Evolutionary conservation across 1,140 invertebrate species (phyloP).

Genomic region (Eupristina koningsbergeri): DNA sequence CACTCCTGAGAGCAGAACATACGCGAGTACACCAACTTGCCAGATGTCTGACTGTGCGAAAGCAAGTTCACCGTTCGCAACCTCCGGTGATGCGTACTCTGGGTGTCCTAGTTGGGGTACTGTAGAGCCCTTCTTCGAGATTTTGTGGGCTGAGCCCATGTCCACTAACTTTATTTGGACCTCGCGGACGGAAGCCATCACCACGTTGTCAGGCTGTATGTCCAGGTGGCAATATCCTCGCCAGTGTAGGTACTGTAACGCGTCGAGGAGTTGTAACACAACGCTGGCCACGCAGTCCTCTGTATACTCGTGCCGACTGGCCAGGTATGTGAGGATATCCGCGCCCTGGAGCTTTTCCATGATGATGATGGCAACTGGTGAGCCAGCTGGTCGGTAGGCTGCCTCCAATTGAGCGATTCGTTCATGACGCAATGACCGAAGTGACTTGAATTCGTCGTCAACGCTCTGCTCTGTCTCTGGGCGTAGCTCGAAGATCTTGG

Average conservation of each 20-base stretch:
- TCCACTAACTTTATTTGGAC: constrained; percentile 94
- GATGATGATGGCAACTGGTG: constrained; percentile 81
- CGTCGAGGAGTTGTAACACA: constrained; percentile 88
- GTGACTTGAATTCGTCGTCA: constrained; percentile 84
- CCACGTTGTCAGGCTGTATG: constrained; percentile 96
- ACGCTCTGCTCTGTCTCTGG: constrained; percentile 76
- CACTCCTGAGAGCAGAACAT: constrained; percentile 93
- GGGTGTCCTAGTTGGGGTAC: constrained; percentile 79
- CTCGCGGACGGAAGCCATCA: constrained; percentile 90
- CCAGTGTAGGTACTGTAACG: constrained; percentile 93
- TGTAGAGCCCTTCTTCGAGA: constrained; percentile 84
- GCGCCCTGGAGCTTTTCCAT: constrained; percentile 92
- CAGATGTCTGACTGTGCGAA: constrained; percentile 95
- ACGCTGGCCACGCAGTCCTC: constrained; percentile 92
- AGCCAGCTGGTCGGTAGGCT: constrained; percentile 80
- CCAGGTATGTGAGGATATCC: constrained; percentile 91
- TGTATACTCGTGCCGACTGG: constrained; percentile 88
- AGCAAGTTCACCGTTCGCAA: constrained; percentile 88
- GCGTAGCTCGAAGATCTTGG: constrained; percentile 84
- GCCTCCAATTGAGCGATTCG: constrained; percentile 84
- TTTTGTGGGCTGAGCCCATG: constrained; percentile 87
- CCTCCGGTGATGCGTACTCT: constrained; percentile 93
- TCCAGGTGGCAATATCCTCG: constrained; percentile 92
- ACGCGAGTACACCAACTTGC: constrained; percentile 93
- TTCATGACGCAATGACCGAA: constrained; percentile 87